Conservation (phyloP, 2,113 vertebrate species). For the Crypturellus undulatus region DNA sequence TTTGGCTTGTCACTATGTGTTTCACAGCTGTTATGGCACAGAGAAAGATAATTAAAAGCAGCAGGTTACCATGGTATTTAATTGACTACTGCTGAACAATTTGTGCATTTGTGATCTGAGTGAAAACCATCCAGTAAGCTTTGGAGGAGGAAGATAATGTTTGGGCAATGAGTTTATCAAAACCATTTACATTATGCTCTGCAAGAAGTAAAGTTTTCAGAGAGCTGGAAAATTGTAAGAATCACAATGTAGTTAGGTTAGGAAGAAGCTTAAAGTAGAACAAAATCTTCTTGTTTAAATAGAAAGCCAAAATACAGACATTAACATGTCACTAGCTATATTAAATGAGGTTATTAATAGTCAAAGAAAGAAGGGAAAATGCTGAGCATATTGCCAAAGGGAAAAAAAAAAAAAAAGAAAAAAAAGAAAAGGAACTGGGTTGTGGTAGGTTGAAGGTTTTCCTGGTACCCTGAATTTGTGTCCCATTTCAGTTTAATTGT, state of each 20-base stretch:
- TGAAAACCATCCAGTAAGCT: conserved; percentile 29
- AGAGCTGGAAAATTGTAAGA: background rate
- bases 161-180: conserved; percentile 32
- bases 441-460: background rate
- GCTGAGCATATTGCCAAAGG: fast-evolving
- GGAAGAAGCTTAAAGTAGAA: background rate
- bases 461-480: background rate
- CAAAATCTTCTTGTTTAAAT: background rate
- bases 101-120: conserved; percentile 72
- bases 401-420: background rate
- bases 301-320: background rate
- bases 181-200: background rate
- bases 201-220: background rate
- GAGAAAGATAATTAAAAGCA: conserved; percentile 77
- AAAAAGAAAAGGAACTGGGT: background rate
- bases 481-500: background rate
- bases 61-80: conserved; percentile 78
- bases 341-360: background rate
- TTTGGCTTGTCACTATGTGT: conserved; percentile 73
- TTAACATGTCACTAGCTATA: background rate
- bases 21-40: conserved; percentile 72
- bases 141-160: background rate
- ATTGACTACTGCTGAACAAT: conserved; percentile 76
- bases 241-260: background rate
- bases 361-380: background rate